Evolutionary conservation across 2,113 vertebrate genomes (phyloP).

Genomic region (Peucedramus taeniatus): DNA sequence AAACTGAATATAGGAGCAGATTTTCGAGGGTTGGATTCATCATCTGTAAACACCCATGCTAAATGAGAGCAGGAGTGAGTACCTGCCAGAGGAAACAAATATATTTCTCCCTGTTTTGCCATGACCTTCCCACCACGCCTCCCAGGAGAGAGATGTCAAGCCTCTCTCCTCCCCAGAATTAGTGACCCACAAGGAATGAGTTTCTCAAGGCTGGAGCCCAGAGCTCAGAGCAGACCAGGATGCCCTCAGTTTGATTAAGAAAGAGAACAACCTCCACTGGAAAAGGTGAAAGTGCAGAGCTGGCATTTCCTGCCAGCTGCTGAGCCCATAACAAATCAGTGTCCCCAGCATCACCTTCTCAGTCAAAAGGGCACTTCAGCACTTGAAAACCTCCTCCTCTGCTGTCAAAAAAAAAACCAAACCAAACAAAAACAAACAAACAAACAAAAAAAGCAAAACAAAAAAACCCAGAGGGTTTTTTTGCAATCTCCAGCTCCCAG

Average conservation of each 20-base stretch:
- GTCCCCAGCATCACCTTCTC: neutral
- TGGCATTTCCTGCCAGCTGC: slow-evolving; percentile 4
- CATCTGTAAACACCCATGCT: neutral
- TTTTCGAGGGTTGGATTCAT: neutral
- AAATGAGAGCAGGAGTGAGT: neutral
- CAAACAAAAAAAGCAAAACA: neutral
- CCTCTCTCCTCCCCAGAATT: neutral
- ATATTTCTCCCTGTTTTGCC: neutral
- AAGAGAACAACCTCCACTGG: neutral
- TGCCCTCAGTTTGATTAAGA: neutral
- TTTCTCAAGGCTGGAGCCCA: neutral
- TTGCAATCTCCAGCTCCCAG: neutral
- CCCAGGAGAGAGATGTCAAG: neutral
- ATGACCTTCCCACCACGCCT: neutral
- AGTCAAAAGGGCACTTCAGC: neutral
- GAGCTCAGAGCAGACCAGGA: neutral
- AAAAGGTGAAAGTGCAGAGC: neutral
- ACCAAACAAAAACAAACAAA: neutral
- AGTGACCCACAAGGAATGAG: neutral
- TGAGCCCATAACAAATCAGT: neutral
- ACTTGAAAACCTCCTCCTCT: neutral
- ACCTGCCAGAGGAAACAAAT: neutral
- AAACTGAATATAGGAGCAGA: neutral
- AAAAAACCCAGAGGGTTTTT: neutral
- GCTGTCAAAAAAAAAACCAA: neutral